phyloP scores from a whole-genome alignment of 2,888 invertebrate species.

The Drosophila meridionalis region DNA sequence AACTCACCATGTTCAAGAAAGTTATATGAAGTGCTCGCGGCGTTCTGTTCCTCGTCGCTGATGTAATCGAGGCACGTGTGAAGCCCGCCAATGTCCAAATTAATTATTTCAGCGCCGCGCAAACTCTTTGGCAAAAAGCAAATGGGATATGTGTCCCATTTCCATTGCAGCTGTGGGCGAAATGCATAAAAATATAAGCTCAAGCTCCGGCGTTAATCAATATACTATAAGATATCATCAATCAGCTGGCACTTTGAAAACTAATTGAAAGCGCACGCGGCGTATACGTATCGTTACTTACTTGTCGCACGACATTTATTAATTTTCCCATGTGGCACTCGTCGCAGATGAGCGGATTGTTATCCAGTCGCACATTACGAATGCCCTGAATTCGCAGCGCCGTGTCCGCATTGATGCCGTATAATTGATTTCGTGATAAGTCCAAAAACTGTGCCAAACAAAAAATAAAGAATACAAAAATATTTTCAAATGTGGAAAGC shows the following conservation, averaged over 20 bases:
- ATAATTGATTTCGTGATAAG: slow-evolving; percentile 90
- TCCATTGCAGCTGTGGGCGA: slow-evolving; percentile 81
- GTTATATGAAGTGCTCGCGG: slow-evolving; percentile 86
- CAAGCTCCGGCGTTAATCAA: not conserved
- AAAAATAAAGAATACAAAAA: not conserved
- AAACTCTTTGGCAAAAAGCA: slow-evolving; percentile 85
- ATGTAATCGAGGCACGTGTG: slow-evolving; percentile 85
- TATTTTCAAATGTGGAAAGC: slow-evolving; percentile 13
- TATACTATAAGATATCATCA: slow-evolving; percentile 24
- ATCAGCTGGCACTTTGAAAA: slow-evolving; percentile 42
- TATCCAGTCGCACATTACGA: slow-evolving; percentile 84
- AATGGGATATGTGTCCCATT: slow-evolving; percentile 85
- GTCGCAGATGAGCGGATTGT: slow-evolving; percentile 85
- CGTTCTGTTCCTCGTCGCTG: slow-evolving; percentile 86
- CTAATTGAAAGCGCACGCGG: slow-evolving; percentile 44
- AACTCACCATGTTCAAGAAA: slow-evolving; percentile 86
- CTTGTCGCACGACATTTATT: slow-evolving; percentile 84
- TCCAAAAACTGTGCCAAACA: slow-evolving; percentile 86
- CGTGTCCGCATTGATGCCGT: slow-evolving; percentile 86
- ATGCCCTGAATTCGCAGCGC: slow-evolving; percentile 83
- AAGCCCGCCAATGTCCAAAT: slow-evolving; percentile 83
- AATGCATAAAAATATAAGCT: slow-evolving; percentile 1
- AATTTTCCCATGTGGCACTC: slow-evolving; percentile 85
- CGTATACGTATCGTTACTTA: slow-evolving; percentile 67
- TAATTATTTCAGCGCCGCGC: slow-evolving; percentile 84